Evolutionary conservation across 1,140 invertebrate species (phyloP).

Genomic region (Apis laboriosa): DNA sequence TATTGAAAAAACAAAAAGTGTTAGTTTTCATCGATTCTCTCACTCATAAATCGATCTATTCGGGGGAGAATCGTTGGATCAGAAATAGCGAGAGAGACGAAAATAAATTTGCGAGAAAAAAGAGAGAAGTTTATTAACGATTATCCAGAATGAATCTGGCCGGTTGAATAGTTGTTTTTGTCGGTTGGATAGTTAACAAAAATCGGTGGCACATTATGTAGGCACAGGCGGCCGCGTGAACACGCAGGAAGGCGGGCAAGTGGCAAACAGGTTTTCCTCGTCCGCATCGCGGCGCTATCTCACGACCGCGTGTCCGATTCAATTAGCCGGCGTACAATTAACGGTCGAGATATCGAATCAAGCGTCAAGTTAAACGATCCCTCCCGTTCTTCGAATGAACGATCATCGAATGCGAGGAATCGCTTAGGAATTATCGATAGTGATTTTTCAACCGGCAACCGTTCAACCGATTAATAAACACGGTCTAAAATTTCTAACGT

Average conservation of each 20-base stretch:
- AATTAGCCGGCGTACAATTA: constrained; percentile 54
- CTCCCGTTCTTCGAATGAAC: not conserved
- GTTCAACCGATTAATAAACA: not conserved
- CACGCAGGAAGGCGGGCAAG: constrained; percentile 38
- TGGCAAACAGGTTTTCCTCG: constrained; percentile 62
- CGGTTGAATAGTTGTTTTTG: constrained; percentile 31
- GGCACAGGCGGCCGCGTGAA: constrained; percentile 3
- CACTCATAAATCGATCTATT: no score
- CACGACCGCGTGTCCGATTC: constrained; percentile 52
- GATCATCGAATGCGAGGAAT: not conserved
- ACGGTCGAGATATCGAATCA: constrained; percentile 45
- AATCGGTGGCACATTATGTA: constrained; percentile 45
- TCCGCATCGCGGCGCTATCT: constrained; percentile 39
- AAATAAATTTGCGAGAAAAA: no score
- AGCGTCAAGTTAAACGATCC: constrained; percentile 26
- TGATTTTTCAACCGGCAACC: not conserved
- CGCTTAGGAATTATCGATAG: not conserved
- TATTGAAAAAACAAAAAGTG: no score
- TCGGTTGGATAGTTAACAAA: constrained; percentile 45
- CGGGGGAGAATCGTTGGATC: no score
- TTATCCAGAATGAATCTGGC: constrained; percentile 44
- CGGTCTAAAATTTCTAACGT: not conserved
- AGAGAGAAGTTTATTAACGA: constrained; percentile 16
- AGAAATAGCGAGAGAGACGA: no score
- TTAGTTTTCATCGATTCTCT: no score